Conservation (phyloP, 2,797 vertebrate species). For the Orestias chungarensis region DNA sequence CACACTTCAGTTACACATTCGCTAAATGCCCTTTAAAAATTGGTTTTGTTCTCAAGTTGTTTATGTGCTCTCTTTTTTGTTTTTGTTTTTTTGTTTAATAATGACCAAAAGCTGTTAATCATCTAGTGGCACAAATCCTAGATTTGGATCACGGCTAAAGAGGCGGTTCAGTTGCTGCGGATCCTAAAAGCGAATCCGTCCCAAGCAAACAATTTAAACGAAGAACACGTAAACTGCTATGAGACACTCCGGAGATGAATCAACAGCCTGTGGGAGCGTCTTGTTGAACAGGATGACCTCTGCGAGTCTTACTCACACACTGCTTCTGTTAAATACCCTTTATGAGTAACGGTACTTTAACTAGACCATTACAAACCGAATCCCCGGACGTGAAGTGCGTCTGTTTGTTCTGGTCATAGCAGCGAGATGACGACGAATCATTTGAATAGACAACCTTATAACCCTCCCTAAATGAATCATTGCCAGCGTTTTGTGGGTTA, state of each 20-base stretch:
- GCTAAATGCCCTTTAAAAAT: conserved; percentile 35
- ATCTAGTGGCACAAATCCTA: conserved; percentile 61
- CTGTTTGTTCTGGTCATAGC: neutral
- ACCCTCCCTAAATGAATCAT: neutral
- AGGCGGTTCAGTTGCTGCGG: conserved; percentile 38
- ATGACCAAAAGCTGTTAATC: conserved; percentile 60
- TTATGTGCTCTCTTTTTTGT: neutral
- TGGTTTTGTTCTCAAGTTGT: conserved; percentile 19
- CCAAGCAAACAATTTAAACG: conserved; percentile 19
- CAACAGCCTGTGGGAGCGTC: conserved; percentile 2
- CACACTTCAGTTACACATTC: conserved; percentile 23
- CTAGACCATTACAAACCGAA: neutral
- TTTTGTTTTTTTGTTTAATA: conserved; percentile 48
- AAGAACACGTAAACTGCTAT: conserved; percentile 10
- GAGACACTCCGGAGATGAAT: conserved; percentile 5
- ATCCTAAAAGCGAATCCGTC: conserved; percentile 48
- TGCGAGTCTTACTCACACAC: neutral
- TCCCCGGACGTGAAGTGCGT: neutral
- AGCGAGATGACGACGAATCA: neutral
- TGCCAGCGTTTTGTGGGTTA: neutral
- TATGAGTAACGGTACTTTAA: neutral
- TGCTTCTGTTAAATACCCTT: neutral
- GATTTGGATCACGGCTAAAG: conserved; percentile 56
- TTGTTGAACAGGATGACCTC: neutral
- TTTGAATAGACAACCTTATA: neutral